Percentiles rank a stretch among this genome's conserved stretches.
phyloP scores from a whole-genome alignment of 2,113 vertebrate genomes.

The Aythya baeri region DNA sequence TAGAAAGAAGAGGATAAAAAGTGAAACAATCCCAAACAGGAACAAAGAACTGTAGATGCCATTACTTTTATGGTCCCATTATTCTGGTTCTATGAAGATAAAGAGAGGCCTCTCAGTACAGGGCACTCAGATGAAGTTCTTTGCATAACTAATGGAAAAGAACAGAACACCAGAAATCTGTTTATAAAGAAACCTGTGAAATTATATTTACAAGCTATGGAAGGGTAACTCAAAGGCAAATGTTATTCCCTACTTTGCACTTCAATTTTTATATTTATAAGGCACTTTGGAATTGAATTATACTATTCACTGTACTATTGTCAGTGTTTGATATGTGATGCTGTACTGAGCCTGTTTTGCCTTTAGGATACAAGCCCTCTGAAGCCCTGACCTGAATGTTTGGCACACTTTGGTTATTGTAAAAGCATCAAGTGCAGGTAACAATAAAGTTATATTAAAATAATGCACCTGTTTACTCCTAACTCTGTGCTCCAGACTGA shows the following conservation, averaged over 20 bases:
- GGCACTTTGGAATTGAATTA: background rate
- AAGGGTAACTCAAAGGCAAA: background rate
- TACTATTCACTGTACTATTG: background rate
- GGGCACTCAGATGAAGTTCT: background rate
- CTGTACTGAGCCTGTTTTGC: background rate
- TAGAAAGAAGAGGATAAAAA: background rate
- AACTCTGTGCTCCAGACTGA: background rate
- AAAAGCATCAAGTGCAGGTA: constrained; percentile 7
- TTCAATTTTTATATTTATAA: constrained; percentile 33
- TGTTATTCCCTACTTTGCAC: background rate
- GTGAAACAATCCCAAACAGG: background rate
- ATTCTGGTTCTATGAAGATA: background rate
- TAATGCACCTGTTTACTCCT: constrained; percentile 19
- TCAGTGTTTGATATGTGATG: constrained; percentile 19
- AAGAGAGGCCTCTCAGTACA: background rate
- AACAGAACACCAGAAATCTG: background rate
- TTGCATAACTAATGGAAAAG: background rate
- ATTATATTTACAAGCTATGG: background rate
- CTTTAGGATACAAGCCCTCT: constrained; percentile 18
- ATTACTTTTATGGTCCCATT: background rate
- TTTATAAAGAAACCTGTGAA: background rate
- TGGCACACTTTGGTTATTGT: constrained; percentile 2
- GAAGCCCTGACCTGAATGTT: constrained; percentile 16
- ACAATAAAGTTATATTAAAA: constrained; percentile 32
- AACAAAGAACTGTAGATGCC: background rate